Evolutionary conservation across 2,113 vertebrate genomes (phyloP).

Genomic region (Neolamprologus modestus): DNA sequence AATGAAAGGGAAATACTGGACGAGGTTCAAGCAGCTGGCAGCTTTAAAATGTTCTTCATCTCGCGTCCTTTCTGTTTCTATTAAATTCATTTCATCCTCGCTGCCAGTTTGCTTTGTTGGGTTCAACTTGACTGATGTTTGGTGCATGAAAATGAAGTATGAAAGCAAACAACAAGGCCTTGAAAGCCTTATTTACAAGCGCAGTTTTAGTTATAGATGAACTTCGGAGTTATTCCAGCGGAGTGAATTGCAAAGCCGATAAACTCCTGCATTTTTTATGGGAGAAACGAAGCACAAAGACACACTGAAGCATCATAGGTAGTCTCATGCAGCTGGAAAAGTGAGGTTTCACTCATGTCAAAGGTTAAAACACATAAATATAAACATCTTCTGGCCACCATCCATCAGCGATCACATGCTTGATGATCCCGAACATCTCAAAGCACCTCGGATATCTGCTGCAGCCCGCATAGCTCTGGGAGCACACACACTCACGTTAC

Average conservation of each 20-base stretch:
- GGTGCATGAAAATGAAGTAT: not conserved
- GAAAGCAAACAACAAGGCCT: not conserved
- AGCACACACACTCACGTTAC: constrained; percentile 44
- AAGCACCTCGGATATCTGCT: not conserved
- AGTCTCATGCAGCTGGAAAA: not conserved
- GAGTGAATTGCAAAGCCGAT: not conserved
- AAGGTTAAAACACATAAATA: not conserved
- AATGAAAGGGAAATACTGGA: not conserved
- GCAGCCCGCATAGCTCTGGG: not conserved
- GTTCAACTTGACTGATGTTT: not conserved
- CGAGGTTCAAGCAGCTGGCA: not conserved
- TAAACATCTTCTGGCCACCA: not conserved
- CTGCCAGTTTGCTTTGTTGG: not conserved
- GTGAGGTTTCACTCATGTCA: not conserved
- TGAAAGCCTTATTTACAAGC: not conserved
- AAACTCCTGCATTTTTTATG: not conserved
- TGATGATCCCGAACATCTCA: not conserved
- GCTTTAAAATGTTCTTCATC: not conserved
- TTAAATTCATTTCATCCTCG: not conserved
- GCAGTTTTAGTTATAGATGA: not conserved
- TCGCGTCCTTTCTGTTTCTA: not conserved
- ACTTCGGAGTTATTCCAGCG: not conserved
- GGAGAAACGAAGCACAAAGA: not conserved
- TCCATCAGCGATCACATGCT: not conserved
- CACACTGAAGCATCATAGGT: not conserved